Percentiles rank a stretch among this genome's conserved stretches.
phyloP scores from a whole-genome alignment of 1,140 invertebrate species.

The Cydia pomonella region DNA sequence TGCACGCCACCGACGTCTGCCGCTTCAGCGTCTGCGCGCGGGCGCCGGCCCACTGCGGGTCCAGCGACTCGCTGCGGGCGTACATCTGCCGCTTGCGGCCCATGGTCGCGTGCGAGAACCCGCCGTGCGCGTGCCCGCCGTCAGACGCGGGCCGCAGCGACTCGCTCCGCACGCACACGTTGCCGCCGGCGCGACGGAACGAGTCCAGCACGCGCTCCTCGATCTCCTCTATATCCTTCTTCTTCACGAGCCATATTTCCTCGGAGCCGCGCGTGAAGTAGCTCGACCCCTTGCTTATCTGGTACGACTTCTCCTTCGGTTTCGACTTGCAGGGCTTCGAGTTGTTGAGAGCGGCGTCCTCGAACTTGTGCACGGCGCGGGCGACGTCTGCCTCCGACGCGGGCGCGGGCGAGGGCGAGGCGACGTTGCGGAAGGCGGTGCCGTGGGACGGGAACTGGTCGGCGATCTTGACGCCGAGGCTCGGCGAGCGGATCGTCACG shows the following conservation, averaged over 20 bases:
- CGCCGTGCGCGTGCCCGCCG: conserved; percentile 54
- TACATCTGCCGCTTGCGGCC: conserved; percentile 66
- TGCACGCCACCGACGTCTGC: conserved; percentile 72
- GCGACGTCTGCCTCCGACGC: conserved; percentile 38
- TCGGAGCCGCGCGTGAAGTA: conserved; percentile 73
- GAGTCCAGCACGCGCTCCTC: conserved; percentile 73
- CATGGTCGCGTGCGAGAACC: conserved; percentile 65
- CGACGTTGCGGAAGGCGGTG: conserved; percentile 73
- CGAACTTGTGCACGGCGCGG: conserved; percentile 53
- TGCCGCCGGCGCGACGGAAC: conserved; percentile 67
- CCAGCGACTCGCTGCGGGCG: conserved; percentile 68
- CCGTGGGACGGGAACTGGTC: conserved; percentile 73
- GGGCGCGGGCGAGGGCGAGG: conserved; percentile 57
- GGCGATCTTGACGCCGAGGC: conserved; percentile 63
- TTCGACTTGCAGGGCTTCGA: conserved; percentile 71
- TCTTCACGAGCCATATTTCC: conserved; percentile 76
- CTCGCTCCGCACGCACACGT: conserved; percentile 59
- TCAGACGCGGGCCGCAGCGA: conserved; percentile 66
- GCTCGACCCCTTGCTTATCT: conserved; percentile 69
- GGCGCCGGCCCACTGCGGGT: conserved; percentile 63
- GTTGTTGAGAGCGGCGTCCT: conserved; percentile 65
- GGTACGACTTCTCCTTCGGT: conserved; percentile 64
- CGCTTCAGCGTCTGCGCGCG: conserved; percentile 69
- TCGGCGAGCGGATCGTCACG: conserved; percentile 69
- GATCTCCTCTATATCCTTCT: conserved; percentile 76